Conservation (phyloP, 2,113 vertebrate genomes). For the Beaufortia kweichowensis region DNA sequence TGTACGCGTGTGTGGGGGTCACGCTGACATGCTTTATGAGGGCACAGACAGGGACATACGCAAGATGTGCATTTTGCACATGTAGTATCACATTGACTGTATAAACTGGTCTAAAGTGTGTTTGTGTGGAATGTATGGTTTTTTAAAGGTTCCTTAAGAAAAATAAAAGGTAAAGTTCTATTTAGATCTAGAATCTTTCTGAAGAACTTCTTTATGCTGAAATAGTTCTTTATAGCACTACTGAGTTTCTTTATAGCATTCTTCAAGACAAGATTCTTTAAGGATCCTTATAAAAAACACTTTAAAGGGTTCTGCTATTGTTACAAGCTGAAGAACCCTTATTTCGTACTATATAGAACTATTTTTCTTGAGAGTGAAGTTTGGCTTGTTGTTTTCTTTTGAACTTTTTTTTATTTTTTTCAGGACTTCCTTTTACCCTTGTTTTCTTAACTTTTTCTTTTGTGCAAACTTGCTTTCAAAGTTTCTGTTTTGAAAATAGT, state of each 20-base stretch:
- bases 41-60: background rate
- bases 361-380: no score
- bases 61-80: background rate
- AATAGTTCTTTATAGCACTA: no score
- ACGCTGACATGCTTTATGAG: background rate
- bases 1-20: conserved; percentile 31
- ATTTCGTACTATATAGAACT: no score
- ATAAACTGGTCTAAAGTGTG: background rate
- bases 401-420: background rate
- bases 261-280: no score
- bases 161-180: no score
- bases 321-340: no score
- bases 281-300: no score
- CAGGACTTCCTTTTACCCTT: background rate
- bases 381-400: background rate
- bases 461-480: background rate
- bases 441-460: background rate
- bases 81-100: background rate
- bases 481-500: background rate
- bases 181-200: no score
- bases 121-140: no score
- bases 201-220: background rate
- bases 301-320: no score
- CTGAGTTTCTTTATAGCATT: no score
- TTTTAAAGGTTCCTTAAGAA: no score